These are phyloP conservation scores for Oncorhynchus masou DNA, from an alignment of 2,113 vertebrate genomes.

Conservation along the genomic window DNA sequence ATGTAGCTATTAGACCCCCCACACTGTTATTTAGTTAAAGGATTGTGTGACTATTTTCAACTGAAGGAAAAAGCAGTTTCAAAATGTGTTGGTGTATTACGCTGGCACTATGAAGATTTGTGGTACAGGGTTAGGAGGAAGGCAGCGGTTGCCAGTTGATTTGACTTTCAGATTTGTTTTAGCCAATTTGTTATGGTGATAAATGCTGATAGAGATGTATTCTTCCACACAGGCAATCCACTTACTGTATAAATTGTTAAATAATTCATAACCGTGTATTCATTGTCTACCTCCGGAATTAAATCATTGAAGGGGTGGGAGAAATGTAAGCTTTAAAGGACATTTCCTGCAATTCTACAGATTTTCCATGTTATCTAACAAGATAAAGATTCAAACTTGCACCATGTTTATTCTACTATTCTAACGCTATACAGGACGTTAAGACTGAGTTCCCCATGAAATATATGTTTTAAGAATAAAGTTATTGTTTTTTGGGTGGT, in stretches of 20 bases:
- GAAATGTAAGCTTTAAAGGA: no score
- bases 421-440: no score
- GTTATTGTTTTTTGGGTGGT: no score
- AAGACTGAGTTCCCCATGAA: no score
- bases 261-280: neutral
- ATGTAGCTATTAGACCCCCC: neutral
- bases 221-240: neutral
- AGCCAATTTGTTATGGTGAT: neutral
- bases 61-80: neutral
- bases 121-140: neutral
- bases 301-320: neutral
- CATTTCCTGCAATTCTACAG: no score
- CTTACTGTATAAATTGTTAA: neutral
- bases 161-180: neutral
- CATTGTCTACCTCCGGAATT: neutral
- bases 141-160: neutral
- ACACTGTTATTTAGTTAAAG: neutral
- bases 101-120: neutral
- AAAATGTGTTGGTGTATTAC: neutral
- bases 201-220: neutral
- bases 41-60: neutral
- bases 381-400: no score
- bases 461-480: no score
- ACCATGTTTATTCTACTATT: no score
- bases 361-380: no score